Conservation (phyloP, 2,113 vertebrate genomes). For the Tricholaema leucomelas region DNA sequence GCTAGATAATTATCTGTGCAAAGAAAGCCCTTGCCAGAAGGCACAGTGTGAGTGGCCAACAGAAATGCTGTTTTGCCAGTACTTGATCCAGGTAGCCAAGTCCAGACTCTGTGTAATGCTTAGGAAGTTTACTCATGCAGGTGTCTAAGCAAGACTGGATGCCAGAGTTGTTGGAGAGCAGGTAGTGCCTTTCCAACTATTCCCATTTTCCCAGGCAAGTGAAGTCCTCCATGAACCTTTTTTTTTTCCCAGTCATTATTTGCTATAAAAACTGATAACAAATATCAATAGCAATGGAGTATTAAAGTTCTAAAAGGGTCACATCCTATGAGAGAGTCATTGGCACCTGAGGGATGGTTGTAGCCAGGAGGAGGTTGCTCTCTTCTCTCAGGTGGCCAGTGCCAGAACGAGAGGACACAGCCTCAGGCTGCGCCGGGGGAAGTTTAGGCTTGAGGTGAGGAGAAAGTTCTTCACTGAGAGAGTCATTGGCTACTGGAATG, state of each 20-base stretch:
- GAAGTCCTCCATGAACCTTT: background rate
- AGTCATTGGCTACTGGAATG: no score
- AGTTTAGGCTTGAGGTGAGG: no score
- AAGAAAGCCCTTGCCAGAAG: background rate
- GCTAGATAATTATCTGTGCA: background rate
- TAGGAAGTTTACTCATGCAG: background rate
- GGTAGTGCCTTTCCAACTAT: background rate
- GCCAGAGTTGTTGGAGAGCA: fast-evolving
- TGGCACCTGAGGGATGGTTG: no score
- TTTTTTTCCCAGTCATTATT: background rate
- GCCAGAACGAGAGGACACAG: no score
- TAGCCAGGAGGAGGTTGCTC: no score
- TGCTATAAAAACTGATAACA: background rate
- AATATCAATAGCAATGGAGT: background rate
- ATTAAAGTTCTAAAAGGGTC: slow-evolving; percentile 6
- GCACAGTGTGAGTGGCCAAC: background rate
- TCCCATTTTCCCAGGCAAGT: background rate
- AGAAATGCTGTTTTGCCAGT: background rate
- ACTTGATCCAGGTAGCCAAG: background rate
- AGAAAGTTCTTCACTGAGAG: no score
- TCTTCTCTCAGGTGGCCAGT: no score
- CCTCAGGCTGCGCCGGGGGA: no score
- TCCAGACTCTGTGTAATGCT: background rate
- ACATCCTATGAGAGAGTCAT: no score
- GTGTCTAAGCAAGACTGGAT: background rate